Conservation (phyloP, 1,140 invertebrate genomes). For the Caerostris extrusa region DNA sequence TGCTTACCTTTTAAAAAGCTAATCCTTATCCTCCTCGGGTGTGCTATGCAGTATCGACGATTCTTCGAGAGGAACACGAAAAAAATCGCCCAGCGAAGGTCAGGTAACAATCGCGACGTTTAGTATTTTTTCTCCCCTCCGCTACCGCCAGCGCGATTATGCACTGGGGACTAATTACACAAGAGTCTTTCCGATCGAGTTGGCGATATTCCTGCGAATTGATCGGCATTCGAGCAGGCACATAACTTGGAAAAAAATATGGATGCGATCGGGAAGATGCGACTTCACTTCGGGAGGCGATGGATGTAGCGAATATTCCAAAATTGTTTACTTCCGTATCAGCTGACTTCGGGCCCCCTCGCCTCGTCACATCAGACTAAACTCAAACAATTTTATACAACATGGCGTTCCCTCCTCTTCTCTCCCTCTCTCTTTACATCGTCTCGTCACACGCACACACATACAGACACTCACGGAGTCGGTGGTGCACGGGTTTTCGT, state of each 20-base stretch:
- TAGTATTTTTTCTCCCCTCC: conserved; percentile 67
- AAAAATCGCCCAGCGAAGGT: conserved; percentile 70
- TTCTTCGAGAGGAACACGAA: conserved; percentile 7
- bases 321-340: conserved; percentile 78
- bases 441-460: conserved; percentile 77
- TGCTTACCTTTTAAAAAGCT: conserved; percentile 50
- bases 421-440: conserved; percentile 70
- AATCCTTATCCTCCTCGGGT: conserved; percentile 3
- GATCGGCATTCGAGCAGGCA: conserved; percentile 62
- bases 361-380: conserved; percentile 76
- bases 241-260: conserved; percentile 45
- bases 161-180: conserved; percentile 76
- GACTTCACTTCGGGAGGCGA: conserved; percentile 20
- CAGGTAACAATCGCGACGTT: conserved; percentile 74
- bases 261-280: neutral
- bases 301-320: conserved; percentile 41
- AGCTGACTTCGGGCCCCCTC: conserved; percentile 73
- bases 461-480: conserved; percentile 69
- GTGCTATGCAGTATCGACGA: neutral
- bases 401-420: conserved; percentile 77
- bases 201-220: conserved; percentile 75
- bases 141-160: conserved; percentile 75
- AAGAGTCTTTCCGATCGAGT: conserved; percentile 71
- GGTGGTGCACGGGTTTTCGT: conserved; percentile 78
- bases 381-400: conserved; percentile 78